phyloP scores from a whole-genome alignment of 1,140 invertebrate genomes.

The Anastatus disparis region DNA sequence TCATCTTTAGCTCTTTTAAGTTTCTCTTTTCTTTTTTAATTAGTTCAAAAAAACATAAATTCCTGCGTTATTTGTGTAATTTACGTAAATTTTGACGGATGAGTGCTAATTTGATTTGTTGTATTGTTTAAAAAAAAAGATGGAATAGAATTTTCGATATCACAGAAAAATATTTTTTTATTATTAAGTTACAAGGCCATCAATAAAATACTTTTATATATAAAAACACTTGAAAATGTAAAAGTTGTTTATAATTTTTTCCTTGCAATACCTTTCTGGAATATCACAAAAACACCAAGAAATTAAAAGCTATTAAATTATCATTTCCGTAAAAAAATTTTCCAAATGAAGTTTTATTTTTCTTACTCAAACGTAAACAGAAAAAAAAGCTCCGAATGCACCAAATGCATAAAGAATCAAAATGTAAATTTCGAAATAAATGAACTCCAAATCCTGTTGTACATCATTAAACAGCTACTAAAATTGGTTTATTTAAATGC shows the following conservation, averaged over 20 bases:
- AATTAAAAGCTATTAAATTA: conserved; percentile 48
- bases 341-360: conserved; percentile 52
- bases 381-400: no score
- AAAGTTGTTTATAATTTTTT: not conserved
- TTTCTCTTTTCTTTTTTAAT: conserved; percentile 27
- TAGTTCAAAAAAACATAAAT: conserved; percentile 27
- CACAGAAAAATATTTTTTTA: not conserved
- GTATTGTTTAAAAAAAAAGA: no score
- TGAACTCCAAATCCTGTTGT: conserved; percentile 47
- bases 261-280: not conserved
- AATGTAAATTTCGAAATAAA: conserved; percentile 35
- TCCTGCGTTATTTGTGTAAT: not conserved
- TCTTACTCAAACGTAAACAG: conserved; percentile 42
- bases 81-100: no score
- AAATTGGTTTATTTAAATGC: conserved; percentile 54
- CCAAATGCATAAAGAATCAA: no score
- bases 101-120: no score
- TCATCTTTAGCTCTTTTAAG: no score
- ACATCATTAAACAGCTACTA: conserved; percentile 47
- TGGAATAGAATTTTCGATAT: no score
- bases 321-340: conserved; percentile 48
- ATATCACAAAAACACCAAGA: not conserved
- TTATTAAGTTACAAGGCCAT: no score
- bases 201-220: not conserved
- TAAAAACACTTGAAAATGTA: not conserved